Evolutionary conservation across 1,140 invertebrate species (phyloP).

Genomic region (Drosophila willistoni): DNA sequence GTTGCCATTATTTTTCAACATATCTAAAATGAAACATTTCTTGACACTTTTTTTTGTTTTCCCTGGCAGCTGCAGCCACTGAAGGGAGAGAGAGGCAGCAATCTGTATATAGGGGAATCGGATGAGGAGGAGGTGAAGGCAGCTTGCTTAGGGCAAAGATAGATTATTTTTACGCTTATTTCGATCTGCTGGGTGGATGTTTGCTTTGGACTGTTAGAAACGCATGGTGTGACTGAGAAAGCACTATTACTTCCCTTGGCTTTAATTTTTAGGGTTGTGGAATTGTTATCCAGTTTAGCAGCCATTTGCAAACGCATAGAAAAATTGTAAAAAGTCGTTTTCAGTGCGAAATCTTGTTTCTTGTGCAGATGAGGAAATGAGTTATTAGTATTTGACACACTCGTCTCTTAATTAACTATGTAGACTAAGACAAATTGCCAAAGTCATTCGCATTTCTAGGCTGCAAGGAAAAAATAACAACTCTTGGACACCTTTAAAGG

Average conservation of each 20-base stretch:
- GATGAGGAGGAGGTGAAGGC: constrained; percentile 32
- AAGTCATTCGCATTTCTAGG: constrained; percentile 8
- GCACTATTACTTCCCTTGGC: not conserved
- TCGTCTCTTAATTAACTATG: constrained; percentile 13
- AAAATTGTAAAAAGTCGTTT: not conserved
- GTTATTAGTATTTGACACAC: constrained; percentile 42
- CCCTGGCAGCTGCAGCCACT: constrained; percentile 47
- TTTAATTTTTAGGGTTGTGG: not conserved
- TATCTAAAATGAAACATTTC: constrained; percentile 80
- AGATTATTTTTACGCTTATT: constrained; percentile 80
- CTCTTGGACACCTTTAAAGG: constrained; percentile 27
- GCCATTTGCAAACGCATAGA: constrained; percentile 20
- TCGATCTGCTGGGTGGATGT: constrained; percentile 82
- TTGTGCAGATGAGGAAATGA: constrained; percentile 12
- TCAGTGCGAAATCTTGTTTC: constrained; percentile 17
- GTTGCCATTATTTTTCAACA: constrained; percentile 77
- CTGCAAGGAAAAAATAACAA: too few species aligned
- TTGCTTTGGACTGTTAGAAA: constrained; percentile 80
- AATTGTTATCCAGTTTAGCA: constrained; percentile 14
- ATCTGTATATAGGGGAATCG: constrained; percentile 33
- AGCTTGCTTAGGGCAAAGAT: constrained; percentile 78
- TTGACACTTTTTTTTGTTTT: constrained; percentile 70
- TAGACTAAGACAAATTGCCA: constrained; percentile 7
- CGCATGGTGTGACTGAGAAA: constrained; percentile 75
- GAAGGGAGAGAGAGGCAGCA: constrained; percentile 23